These are phyloP conservation scores for Druon quercuslanigerum DNA, from an alignment of 1,140 invertebrate genomes.

Conservation along the genomic window DNA sequence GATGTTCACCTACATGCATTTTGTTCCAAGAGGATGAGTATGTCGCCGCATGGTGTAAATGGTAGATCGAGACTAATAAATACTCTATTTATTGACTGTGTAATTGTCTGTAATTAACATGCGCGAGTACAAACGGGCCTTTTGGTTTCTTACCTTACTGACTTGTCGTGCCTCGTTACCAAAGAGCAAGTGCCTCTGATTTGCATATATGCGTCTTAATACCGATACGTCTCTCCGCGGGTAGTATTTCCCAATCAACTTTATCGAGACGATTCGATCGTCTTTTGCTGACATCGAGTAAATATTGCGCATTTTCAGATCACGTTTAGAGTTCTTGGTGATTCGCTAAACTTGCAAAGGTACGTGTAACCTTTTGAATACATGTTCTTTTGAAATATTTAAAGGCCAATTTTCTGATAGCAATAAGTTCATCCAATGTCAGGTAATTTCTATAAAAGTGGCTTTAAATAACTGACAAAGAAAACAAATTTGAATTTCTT, in stretches of 20 bases:
- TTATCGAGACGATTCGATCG: not conserved
- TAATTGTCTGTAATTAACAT: constrained; percentile 66
- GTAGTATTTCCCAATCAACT: constrained; percentile 4
- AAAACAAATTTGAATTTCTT: too few species aligned
- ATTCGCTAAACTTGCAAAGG: constrained; percentile 17
- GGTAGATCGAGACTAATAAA: constrained; percentile 26
- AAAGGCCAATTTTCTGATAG: constrained; percentile 12
- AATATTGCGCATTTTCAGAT: constrained; percentile 14
- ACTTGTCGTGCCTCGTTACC: constrained; percentile 51
- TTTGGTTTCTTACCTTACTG: constrained; percentile 55
- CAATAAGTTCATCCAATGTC: not conserved
- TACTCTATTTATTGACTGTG: constrained; percentile 42
- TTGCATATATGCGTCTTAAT: constrained; percentile 60
- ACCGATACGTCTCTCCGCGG: constrained; percentile 37
- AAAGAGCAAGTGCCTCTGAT: constrained; percentile 50
- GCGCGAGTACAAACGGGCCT: constrained; percentile 45
- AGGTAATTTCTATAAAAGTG: too few species aligned
- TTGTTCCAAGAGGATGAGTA: too few species aligned
- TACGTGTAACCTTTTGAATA: constrained; percentile 3
- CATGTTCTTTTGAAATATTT: constrained; percentile 7
- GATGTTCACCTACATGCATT: too few species aligned
- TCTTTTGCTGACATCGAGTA: constrained; percentile 29
- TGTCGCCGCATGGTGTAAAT: too few species aligned
- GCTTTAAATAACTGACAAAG: too few species aligned
- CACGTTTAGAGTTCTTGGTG: constrained; percentile 31